Conservation (phyloP, 1,140 invertebrate species). For the Berghia stephanieae region DNA sequence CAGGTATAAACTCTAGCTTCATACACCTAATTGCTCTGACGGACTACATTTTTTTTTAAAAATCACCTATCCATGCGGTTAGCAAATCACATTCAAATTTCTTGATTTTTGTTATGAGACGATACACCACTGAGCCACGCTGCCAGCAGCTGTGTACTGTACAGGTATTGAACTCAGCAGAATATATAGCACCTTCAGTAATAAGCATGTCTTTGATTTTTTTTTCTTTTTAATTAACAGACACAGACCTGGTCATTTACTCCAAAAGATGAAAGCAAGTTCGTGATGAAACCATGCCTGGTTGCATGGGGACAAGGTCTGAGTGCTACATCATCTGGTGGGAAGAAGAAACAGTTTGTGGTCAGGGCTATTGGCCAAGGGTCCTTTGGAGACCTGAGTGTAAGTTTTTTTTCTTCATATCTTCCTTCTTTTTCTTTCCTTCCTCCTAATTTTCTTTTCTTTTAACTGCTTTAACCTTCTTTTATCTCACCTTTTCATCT, state of each 20-base stretch:
- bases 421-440: neutral
- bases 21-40: no score
- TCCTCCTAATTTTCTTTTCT: neutral
- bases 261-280: conserved; percentile 56
- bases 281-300: conserved; percentile 62
- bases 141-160: no score
- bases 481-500: neutral
- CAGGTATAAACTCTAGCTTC: no score
- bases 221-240: neutral
- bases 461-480: neutral
- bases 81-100: no score
- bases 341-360: conserved; percentile 58
- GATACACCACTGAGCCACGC: no score
- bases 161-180: no score
- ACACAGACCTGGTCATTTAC: conserved; percentile 60
- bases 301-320: conserved; percentile 64
- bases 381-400: conserved; percentile 57
- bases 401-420: conserved; percentile 35
- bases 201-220: neutral
- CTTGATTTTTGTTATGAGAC: no score
- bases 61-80: no score
- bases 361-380: conserved; percentile 61
- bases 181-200: no score
- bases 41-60: no score
- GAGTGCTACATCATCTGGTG: conserved; percentile 54